Conservation (phyloP, 2,888 invertebrate species). For the Helicoverpa assulta region DNA sequence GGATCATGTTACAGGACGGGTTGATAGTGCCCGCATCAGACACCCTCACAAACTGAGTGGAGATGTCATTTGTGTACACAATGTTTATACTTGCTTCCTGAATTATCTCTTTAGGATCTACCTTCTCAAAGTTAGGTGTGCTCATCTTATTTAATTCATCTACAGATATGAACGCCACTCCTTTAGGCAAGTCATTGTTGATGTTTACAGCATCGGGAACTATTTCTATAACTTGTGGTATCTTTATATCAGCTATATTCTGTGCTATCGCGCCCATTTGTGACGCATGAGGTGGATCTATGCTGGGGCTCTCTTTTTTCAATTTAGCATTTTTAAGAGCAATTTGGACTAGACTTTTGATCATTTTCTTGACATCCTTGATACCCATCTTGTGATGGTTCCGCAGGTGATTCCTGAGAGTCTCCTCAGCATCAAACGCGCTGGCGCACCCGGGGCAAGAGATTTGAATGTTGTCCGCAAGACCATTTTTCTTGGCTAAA, state of each 20-base stretch:
- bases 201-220: slow-evolving; percentile 78
- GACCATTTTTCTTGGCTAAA: slow-evolving; percentile 87
- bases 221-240: slow-evolving; percentile 87
- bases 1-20: slow-evolving; percentile 75
- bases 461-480: slow-evolving; percentile 88
- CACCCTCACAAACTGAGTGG: slow-evolving; percentile 82
- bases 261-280: slow-evolving; percentile 55
- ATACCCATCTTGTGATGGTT: slow-evolving; percentile 92
- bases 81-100: slow-evolving; percentile 88
- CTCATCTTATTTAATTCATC: slow-evolving; percentile 87
- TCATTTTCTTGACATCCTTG: slow-evolving; percentile 90
- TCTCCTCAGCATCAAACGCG: slow-evolving; percentile 91
- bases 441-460: slow-evolving; percentile 93
- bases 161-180: slow-evolving; percentile 85
- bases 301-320: slow-evolving; percentile 78
- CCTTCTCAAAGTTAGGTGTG: slow-evolving; percentile 84
- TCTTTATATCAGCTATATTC: slow-evolving; percentile 78
- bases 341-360: slow-evolving; percentile 88
- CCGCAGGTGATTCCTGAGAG: slow-evolving; percentile 91
- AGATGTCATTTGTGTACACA: slow-evolving; percentile 83
- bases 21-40: slow-evolving; percentile 71
- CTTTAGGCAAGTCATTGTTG: slow-evolving; percentile 80
- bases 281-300: slow-evolving; percentile 58
- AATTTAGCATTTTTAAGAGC: slow-evolving; percentile 84
- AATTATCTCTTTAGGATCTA: slow-evolving; percentile 87